These are phyloP conservation scores for Fregetta grallaria DNA, from an alignment of 2,113 vertebrate species.

Conservation along the genomic window DNA sequence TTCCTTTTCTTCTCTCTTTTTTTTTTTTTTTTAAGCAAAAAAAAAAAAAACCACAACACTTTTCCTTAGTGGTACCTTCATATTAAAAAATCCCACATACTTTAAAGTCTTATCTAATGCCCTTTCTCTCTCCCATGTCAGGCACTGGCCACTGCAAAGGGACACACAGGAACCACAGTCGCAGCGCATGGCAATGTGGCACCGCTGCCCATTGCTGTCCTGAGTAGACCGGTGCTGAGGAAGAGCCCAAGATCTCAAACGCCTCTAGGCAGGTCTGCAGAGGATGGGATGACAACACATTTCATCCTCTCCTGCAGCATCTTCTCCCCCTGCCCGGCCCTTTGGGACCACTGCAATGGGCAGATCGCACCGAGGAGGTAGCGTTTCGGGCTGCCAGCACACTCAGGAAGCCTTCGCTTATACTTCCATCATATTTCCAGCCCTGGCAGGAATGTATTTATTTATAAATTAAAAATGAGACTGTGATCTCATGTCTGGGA, in stretches of 20 bases:
- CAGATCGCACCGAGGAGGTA: background rate
- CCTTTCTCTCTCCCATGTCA: background rate
- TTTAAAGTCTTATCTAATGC: background rate
- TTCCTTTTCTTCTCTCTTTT: background rate
- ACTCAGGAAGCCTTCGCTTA: background rate
- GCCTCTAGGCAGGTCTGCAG: background rate
- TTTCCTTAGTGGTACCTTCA: background rate
- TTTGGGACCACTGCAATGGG: background rate
- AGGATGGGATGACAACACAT: no score
- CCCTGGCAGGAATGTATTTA: background rate
- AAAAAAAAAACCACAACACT: no score
- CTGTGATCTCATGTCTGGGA: background rate
- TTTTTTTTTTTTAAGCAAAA: no score
- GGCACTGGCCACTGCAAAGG: background rate
- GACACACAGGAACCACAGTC: background rate
- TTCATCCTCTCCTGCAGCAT: background rate
- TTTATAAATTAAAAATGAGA: background rate
- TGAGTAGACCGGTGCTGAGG: background rate
- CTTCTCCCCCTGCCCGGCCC: background rate
- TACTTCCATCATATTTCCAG: background rate
- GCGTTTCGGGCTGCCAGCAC: background rate
- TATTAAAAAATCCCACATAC: background rate
- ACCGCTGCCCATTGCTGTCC: background rate
- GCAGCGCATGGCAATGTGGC: fast-evolving
- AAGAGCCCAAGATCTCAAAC: background rate